Percentiles rank a stretch among this genome's conserved stretches.
These are phyloP conservation scores for Trissolcus japonicus DNA, from an alignment of 2,888 invertebrate species.

Conservation along the genomic window DNA sequence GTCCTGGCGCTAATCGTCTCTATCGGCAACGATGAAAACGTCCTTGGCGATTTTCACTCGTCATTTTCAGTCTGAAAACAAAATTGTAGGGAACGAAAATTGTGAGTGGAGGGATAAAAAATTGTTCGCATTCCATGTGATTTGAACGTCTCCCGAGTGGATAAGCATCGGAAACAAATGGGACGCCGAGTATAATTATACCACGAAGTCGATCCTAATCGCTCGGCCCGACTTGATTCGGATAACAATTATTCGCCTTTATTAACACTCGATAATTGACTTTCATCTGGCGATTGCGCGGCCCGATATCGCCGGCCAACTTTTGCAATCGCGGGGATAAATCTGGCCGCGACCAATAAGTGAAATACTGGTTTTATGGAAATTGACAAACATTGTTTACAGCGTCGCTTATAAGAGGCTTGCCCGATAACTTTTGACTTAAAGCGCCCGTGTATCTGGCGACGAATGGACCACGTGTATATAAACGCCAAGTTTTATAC, in stretches of 20 bases:
- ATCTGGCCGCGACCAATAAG: slow-evolving; percentile 37
- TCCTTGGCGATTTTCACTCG: slow-evolving; percentile 18
- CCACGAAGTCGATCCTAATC: slow-evolving; percentile 40
- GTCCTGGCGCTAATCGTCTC: slow-evolving; percentile 39
- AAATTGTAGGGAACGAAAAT: neutral
- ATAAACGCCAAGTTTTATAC: slow-evolving; percentile 58
- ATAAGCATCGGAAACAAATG: slow-evolving; percentile 46
- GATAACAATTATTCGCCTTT: slow-evolving; percentile 47
- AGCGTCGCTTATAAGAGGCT: slow-evolving; percentile 34
- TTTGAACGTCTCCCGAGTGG: neutral
- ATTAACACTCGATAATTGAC: slow-evolving; percentile 46
- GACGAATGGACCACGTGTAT: slow-evolving; percentile 57
- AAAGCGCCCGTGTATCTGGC: slow-evolving; percentile 43
- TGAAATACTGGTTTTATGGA: slow-evolving; percentile 41
- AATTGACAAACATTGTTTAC: slow-evolving; percentile 43
- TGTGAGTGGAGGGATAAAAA: no score
- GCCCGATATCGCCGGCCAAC: slow-evolving; percentile 12
- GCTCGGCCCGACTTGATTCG: slow-evolving; percentile 11
- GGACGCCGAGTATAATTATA: slow-evolving; percentile 40
- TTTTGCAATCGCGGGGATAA: slow-evolving; percentile 41
- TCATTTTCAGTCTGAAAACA: slow-evolving; percentile 5
- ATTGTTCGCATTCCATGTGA: no score
- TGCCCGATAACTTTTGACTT: slow-evolving; percentile 50
- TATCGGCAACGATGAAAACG: slow-evolving; percentile 41
- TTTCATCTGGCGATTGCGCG: slow-evolving; percentile 32